These are phyloP conservation scores for Sebastes goodei DNA, from an alignment of 2,797 vertebrate species.

Conservation along the genomic window DNA sequence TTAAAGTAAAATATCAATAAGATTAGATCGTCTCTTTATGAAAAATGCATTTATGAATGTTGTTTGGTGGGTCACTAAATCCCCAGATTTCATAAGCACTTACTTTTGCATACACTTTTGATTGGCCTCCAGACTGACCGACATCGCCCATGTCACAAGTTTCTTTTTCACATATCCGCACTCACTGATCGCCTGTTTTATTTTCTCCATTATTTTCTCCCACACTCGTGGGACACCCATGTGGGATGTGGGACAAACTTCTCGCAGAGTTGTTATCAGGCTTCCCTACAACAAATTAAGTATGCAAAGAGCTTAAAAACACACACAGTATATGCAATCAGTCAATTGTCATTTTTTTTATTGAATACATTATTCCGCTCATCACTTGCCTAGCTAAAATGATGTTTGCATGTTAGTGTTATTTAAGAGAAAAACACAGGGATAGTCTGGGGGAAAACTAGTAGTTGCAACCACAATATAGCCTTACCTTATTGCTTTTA, in stretches of 20 bases:
- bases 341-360: neutral
- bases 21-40: neutral
- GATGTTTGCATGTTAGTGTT: neutral
- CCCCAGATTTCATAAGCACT: neutral
- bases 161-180: conserved; percentile 87
- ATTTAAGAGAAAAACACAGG: neutral
- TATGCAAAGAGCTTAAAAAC: neutral
- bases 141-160: conserved; percentile 89
- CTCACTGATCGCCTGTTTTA: conserved; percentile 83
- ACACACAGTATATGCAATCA: neutral
- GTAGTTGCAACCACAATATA: neutral
- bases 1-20: neutral
- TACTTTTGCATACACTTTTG: conserved; percentile 79
- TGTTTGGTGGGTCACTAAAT: neutral
- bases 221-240: conserved; percentile 92
- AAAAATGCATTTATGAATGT: neutral
- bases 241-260: conserved; percentile 86
- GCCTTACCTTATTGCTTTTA: neutral
- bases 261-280: conserved; percentile 84
- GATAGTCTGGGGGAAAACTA: neutral
- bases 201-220: conserved; percentile 92
- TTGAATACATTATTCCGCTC: neutral
- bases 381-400: neutral
- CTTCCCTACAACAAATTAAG: conserved; percentile 78
- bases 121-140: conserved; percentile 85